phyloP scores from a whole-genome alignment of 2,797 vertebrate species.

The Rhabdophis nuchalis region DNA sequence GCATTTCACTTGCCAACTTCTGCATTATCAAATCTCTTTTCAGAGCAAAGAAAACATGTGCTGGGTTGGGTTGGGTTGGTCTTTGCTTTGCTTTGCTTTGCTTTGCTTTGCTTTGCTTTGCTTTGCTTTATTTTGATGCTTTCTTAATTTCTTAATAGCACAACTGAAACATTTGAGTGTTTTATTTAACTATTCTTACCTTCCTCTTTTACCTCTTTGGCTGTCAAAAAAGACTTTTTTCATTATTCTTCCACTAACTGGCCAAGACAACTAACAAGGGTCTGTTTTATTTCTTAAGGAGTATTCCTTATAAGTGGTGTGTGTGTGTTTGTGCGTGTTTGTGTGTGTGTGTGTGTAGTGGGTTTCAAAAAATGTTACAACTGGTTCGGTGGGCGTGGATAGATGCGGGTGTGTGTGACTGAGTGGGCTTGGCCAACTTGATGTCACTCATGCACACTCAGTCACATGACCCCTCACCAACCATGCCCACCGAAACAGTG shows the following conservation, averaged over 20 bases:
- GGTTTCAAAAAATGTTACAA: no score
- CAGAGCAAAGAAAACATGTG: neutral
- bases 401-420: no score
- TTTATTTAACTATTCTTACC: neutral
- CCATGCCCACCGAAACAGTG: no score
- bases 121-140: neutral
- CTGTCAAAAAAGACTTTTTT: neutral
- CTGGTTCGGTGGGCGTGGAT: no score
- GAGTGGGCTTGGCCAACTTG: no score
- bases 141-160: neutral
- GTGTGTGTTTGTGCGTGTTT: neutral
- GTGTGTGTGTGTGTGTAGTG: neutral
- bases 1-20: neutral
- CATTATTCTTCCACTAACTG: neutral
- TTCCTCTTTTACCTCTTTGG: neutral
- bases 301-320: constrained; percentile 22
- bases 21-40: neutral
- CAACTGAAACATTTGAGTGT: neutral
- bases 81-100: neutral
- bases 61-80: neutral
- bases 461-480: no score
- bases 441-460: no score
- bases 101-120: neutral
- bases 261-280: constrained; percentile 26
- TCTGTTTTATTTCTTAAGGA: constrained; percentile 44